These are phyloP conservation scores for Cranoglanis bouderius DNA, from an alignment of 2,113 vertebrate genomes.

Conservation along the genomic window DNA sequence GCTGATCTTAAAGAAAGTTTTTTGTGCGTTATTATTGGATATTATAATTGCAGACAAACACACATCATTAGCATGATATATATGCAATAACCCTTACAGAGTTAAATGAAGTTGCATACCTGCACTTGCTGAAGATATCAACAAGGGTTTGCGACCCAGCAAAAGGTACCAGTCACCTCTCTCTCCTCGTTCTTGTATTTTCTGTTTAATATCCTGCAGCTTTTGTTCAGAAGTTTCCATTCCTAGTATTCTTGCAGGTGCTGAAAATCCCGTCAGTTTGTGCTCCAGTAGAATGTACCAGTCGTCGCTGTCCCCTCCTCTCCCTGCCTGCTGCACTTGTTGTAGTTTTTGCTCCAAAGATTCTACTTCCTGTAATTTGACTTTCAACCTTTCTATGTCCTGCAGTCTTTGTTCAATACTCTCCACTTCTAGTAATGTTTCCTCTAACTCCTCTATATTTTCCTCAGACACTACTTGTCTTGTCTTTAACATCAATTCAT, in stretches of 20 bases:
- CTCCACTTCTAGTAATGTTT: constrained; percentile 44
- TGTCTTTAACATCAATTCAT: constrained; percentile 25
- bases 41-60: background rate
- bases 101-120: constrained; percentile 35
- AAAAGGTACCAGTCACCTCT: constrained; percentile 33
- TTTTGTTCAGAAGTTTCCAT: constrained; percentile 16
- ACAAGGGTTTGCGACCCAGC: constrained; percentile 4
- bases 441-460: constrained; percentile 38
- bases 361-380: constrained; percentile 55
- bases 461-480: constrained; percentile 36
- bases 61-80: background rate
- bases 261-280: background rate
- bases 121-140: background rate
- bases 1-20: background rate
- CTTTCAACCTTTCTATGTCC: constrained; percentile 52
- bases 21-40: background rate
- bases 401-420: constrained; percentile 26
- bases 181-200: background rate
- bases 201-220: background rate
- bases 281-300: constrained; percentile 51
- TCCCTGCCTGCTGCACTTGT: background rate
- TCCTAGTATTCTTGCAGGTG: background rate
- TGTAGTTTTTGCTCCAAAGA: constrained; percentile 48
- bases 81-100: background rate
- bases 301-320: constrained; percentile 19